Conservation (phyloP, 1,140 invertebrate genomes). For the Brachionus sp. region DNA sequence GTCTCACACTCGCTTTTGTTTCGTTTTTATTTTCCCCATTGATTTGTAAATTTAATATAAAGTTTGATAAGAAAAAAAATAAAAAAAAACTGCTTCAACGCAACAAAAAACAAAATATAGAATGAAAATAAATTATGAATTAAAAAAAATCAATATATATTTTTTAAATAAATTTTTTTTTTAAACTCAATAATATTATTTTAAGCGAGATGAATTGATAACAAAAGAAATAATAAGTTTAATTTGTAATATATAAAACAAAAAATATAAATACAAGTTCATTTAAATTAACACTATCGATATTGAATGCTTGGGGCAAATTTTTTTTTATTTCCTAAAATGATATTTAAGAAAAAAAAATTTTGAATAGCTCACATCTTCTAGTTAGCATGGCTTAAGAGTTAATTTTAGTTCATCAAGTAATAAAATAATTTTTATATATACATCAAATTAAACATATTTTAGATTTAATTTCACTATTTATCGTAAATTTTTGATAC, state of each 20-base stretch:
- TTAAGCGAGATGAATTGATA: background rate
- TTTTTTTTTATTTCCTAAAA: no score
- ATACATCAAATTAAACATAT: background rate
- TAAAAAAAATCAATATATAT: constrained; percentile 44
- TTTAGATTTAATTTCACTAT: background rate
- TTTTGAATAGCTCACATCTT: background rate
- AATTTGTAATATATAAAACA: background rate
- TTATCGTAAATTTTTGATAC: background rate
- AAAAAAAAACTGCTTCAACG: background rate
- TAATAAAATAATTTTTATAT: background rate
- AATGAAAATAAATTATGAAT: constrained; percentile 43
- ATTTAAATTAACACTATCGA: background rate
- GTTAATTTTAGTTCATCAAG: background rate
- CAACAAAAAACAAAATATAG: constrained; percentile 3
- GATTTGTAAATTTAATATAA: constrained; percentile 25
- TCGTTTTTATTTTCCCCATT: background rate
- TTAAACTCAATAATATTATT: constrained; percentile 5
- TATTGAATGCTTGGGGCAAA: no score
- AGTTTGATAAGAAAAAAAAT: constrained; percentile 37
- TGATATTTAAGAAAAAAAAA: background rate
- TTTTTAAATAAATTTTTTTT: background rate
- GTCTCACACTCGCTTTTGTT: background rate
- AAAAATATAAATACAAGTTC: background rate
- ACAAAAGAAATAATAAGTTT: constrained; percentile 19
- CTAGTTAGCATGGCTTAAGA: background rate